These are phyloP conservation scores for Hylyphantes graminicola DNA, from an alignment of 1,140 invertebrate species.

Conservation along the genomic window DNA sequence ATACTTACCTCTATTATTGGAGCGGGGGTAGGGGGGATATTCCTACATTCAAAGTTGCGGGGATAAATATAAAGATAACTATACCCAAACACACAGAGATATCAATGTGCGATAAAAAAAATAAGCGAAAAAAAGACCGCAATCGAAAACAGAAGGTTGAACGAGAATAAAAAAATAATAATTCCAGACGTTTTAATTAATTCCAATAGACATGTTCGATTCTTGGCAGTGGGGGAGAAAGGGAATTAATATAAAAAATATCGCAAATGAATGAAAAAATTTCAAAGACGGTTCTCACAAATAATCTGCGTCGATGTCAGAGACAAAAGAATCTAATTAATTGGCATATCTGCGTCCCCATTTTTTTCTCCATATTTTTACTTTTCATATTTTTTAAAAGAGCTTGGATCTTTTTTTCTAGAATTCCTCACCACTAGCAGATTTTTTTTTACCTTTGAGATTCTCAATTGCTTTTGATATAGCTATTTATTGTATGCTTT, in stretches of 20 bases:
- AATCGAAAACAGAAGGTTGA: background rate
- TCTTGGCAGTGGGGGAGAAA: conserved; percentile 6
- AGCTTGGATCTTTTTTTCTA: conserved; percentile 6
- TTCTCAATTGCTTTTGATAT: background rate
- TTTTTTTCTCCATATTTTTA: conserved; percentile 38
- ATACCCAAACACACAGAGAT: conserved; percentile 1
- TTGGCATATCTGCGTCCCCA: conserved; percentile 54
- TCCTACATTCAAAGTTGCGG: background rate
- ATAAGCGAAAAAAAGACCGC: conserved; percentile 9
- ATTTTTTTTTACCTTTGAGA: conserved; percentile 28
- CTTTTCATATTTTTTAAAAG: conserved; percentile 1
- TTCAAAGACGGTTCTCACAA: conserved; percentile 26
- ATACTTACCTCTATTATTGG: conserved; percentile 8
- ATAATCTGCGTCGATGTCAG: conserved; percentile 57
- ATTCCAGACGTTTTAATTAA: conserved; percentile 58
- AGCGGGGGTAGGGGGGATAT: conserved; percentile 17
- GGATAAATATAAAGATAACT: conserved; percentile 47
- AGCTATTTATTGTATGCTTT: background rate
- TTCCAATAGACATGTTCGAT: conserved; percentile 59
- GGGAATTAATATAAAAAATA: background rate
- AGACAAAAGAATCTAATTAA: conserved; percentile 58
- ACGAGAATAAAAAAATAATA: conserved; percentile 53
- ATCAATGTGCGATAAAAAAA: conserved; percentile 26
- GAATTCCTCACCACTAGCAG: conserved; percentile 10
- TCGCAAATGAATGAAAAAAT: conserved; percentile 26